Evolutionary conservation across 2,797 vertebrate species (phyloP), one percentile per base, ranked within the genome.

Genomic region (Naso thynnoides): DNA sequence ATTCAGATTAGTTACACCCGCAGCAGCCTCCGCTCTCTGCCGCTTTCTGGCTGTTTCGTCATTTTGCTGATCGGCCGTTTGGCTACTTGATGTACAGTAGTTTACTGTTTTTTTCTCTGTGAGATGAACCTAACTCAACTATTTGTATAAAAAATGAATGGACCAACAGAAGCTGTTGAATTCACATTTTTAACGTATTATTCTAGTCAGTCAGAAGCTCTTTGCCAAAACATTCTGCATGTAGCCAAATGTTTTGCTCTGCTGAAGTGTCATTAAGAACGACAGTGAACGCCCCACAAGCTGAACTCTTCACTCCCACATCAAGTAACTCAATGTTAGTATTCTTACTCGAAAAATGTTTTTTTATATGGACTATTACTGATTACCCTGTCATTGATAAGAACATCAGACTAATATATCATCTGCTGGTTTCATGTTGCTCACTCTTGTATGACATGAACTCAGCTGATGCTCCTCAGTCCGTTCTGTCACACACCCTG

Each of bases 11-110:
- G 76, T 78, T 71, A 29, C 69, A 69, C 33, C 66, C 48, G 71
- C 57, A 82, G 48, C 69, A 45, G 73, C 27, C 67, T 64, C 77
- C 49, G 73, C 79, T 76, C 76, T 27, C 26, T 1, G 58, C 73
- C 0, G 24, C 15, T 92, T 92, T 86, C 91, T 78, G 53, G 16
- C n/a, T 64, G 64, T 93, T 91, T 91, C 92, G 8, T 93, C 92
- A 93, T 90, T 84, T 84, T 81, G 79, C 85, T 74, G 82, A 92
- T 90, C 86, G 84, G 88, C 87, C 88, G 73, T 87, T 86, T 77
- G 36, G 55, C 78, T 75, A 3, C 55, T 56, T 70, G 67, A 64
- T 80, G 59, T 36, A 36, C 33, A 9, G 33, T 49, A 41, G 65
- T 73, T 64, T 53, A 42, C 54, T 38, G 50, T 66, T 83, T 83